Conservation (phyloP, 2,888 invertebrate genomes). For the Criorhina ranunculi region DNA sequence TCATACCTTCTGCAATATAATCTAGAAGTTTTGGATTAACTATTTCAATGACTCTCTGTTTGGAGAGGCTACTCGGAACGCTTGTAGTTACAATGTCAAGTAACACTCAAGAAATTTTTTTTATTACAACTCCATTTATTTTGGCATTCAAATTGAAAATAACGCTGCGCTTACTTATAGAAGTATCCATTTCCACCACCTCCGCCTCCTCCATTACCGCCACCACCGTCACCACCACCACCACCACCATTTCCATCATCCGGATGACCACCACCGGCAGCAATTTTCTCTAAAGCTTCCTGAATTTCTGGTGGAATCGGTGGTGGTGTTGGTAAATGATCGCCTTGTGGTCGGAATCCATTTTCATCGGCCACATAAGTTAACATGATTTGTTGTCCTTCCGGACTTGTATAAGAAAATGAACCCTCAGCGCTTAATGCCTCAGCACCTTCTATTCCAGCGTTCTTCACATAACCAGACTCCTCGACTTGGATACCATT, state of each 20-base stretch:
- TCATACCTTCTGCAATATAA: too few relatives aligned
- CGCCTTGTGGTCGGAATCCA: constrained; percentile 87
- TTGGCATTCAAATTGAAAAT: not conserved
- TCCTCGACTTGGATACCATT: constrained; percentile 91
- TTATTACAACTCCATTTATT: not conserved
- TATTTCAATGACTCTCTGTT: too few relatives aligned
- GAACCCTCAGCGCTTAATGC: constrained; percentile 89
- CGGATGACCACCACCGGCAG: constrained; percentile 82
- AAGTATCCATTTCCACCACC: constrained; percentile 76
- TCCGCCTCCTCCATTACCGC: constrained; percentile 77
- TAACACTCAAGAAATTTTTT: not conserved
- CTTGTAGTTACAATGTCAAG: too few relatives aligned
- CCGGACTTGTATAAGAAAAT: constrained; percentile 90
- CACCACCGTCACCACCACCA: constrained; percentile 68
- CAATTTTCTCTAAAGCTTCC: constrained; percentile 82
- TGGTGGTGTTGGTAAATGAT: constrained; percentile 92
- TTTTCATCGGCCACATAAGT: constrained; percentile 90
- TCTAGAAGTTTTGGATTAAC: too few relatives aligned
- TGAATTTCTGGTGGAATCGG: constrained; percentile 91
- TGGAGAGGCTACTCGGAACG: too few relatives aligned
- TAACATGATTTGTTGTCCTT: constrained; percentile 88
- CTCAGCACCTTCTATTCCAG: constrained; percentile 88
- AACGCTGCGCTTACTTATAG: constrained; percentile 68
- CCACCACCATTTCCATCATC: constrained; percentile 80
- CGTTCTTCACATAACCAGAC: constrained; percentile 89